A percentile compares a stretch with the other conserved stretches of the same genome.
phyloP scores from a whole-genome alignment of 2,888 invertebrate genomes.

The Hydrotaea cyrtoneurina region DNA sequence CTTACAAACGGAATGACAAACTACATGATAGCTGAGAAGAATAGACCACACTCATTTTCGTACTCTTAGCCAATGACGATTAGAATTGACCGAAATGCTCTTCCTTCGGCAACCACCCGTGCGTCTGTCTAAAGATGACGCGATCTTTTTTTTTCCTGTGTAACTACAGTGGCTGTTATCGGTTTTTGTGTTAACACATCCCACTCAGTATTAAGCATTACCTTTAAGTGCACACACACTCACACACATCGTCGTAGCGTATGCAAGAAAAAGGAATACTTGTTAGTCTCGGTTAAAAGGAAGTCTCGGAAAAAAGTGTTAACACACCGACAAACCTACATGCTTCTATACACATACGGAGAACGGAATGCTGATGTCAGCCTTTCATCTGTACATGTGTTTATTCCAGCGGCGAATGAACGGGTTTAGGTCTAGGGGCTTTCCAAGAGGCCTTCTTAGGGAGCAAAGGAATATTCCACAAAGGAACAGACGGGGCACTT shows the following conservation, averaged over 20 bases:
- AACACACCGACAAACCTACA: constrained; percentile 7
- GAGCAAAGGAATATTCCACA: no score
- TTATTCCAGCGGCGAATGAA: neutral
- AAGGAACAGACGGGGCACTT: no score
- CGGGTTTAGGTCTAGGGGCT: no score
- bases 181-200: neutral
- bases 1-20: no score
- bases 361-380: neutral
- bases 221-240: constrained; percentile 48
- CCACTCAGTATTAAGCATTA: constrained; percentile 34
- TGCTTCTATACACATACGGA: neutral
- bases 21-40: no score
- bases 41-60: no score
- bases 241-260: constrained; percentile 8
- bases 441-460: no score
- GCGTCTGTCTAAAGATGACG: constrained; percentile 26
- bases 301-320: no score
- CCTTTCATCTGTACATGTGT: neutral
- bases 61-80: no score
- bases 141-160: neutral
- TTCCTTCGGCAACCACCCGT: neutral
- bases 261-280: constrained; percentile 4
- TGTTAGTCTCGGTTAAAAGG: constrained; percentile 38
- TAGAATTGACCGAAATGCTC: neutral
- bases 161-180: neutral